Percentiles rank a stretch among this genome's conserved stretches.
Conservation (phyloP, 2,113 vertebrate genomes). For the Tylochromis polylepis region DNA sequence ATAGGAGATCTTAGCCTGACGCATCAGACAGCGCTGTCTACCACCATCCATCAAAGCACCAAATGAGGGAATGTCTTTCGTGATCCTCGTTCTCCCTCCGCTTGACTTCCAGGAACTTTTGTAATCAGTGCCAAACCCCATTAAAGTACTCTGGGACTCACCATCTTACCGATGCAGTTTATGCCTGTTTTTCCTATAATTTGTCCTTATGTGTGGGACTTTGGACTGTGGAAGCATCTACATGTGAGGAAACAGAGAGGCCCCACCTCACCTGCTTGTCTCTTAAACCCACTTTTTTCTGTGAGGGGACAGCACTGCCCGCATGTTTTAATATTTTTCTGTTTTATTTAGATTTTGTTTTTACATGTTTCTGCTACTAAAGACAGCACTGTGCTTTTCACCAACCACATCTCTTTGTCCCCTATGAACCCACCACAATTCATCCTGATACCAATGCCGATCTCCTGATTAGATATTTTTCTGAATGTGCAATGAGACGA, state of each 20-base stretch:
- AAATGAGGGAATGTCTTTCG: not conserved
- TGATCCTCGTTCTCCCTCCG: not conserved
- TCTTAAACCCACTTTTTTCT: not conserved
- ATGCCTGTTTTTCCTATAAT: not conserved
- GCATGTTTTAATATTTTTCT: not conserved
- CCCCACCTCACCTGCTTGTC: not conserved
- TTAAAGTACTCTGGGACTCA: not conserved
- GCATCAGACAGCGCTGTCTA: not conserved
- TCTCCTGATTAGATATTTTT: conserved; percentile 21
- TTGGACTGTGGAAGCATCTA: not conserved
- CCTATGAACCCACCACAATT: not conserved
- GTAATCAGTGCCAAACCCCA: not conserved
- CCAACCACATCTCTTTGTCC: conserved; percentile 25
- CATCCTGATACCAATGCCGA: not conserved
- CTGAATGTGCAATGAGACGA: not conserved
- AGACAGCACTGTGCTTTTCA: not conserved
- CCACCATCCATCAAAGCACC: not conserved
- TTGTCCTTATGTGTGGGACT: not conserved
- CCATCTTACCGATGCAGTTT: not conserved
- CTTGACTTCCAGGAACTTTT: not conserved
- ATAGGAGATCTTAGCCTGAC: not conserved
- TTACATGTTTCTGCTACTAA: not conserved
- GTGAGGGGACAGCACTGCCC: not conserved
- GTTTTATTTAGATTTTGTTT: not conserved
- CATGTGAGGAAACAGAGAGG: not conserved